Percentiles rank a stretch among this genome's conserved stretches.
Evolutionary conservation across 2,888 invertebrate species (phyloP).

Genomic region (Cylindroiulus punctatus): DNA sequence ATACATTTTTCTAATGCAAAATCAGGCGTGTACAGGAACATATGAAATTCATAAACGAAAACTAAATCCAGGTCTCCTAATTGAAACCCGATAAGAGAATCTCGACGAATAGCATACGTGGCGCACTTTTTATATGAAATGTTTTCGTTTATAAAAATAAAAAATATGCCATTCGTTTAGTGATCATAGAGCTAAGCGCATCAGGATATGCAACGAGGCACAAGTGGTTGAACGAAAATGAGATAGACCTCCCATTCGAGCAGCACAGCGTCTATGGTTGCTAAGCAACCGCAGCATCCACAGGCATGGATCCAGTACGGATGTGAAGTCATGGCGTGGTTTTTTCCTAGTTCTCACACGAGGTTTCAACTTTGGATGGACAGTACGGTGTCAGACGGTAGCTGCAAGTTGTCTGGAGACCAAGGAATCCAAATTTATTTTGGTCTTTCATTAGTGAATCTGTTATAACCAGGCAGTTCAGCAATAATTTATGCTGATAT

Average conservation of each 20-base stretch:
- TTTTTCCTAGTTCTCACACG: not conserved
- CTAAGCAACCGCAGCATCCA: not conserved
- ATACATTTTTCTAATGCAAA: constrained; percentile 9
- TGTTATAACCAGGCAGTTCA: too few relatives aligned
- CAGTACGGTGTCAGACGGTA: not conserved
- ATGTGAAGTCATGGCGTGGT: not conserved
- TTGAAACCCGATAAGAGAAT: not conserved
- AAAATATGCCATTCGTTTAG: not conserved
- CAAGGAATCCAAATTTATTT: not conserved
- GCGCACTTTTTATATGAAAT: not conserved
- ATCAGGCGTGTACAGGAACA: not conserved
- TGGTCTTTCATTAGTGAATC: not conserved
- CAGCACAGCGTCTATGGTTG: not conserved
- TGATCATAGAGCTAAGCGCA: not conserved
- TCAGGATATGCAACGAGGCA: not conserved
- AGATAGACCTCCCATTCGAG: constrained; percentile 28
- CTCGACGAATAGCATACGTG: not conserved
- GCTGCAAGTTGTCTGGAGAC: not conserved
- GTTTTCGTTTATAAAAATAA: not conserved
- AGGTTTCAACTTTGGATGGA: not conserved
- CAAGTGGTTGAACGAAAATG: constrained; percentile 3
- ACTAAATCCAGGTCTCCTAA: not conserved
- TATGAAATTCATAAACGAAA: not conserved
- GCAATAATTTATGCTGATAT: not conserved
- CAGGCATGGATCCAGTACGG: not conserved